Evolutionary conservation across 64 coral and sea anemone species (phyloP), one percentile per base, ranked within the genome.

Genomic region (Stylophora pistillata): DNA sequence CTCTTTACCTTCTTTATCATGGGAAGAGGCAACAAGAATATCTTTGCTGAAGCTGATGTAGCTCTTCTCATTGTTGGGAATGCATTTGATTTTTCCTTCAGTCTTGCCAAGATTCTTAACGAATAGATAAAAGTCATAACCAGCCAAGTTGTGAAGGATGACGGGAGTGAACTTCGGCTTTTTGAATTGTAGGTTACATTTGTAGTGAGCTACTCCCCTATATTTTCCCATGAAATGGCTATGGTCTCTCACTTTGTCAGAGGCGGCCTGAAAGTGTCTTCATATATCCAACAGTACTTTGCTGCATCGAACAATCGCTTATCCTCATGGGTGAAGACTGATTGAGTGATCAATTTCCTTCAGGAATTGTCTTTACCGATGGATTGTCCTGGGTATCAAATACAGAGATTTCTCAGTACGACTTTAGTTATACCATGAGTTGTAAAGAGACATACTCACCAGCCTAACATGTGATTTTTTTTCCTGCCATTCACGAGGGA

Each of bases 21-120:
- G 77, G 60, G 37, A 88, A 58, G 28, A 14, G 57, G 31, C 86
- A 33, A 88, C 74, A 29, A 68, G 29, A 78, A 69, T 34, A 29
- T 78, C 18, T 70, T 78, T 89, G 33, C 30, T 89, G 63, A 89
- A 89, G 26, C 15, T 52, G 20, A 89, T 89, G 30, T 89, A 89
- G 15, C 79, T 79, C 20, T 89, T 75, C 23, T 89, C 87, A 57
- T 89, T 89, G 21, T 78, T 78, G 13, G 87, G 9, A 10, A 91
- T 75, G 53, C 79, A 84, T 17, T 85, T 76, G n/a, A 91, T 85
- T 16, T 74, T 85, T 29, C 89, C 78, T 30, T 83, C 21, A 53
- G 78, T 15, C 28, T 20, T 64, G 12, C 78, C 89, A 31, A 84
- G 78, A 30, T 91, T 84, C 52, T 91, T 91, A 0, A 91, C 76